phyloP scores from a whole-genome alignment of 2,888 invertebrate species.

The Trissolcus brochymenae region DNA sequence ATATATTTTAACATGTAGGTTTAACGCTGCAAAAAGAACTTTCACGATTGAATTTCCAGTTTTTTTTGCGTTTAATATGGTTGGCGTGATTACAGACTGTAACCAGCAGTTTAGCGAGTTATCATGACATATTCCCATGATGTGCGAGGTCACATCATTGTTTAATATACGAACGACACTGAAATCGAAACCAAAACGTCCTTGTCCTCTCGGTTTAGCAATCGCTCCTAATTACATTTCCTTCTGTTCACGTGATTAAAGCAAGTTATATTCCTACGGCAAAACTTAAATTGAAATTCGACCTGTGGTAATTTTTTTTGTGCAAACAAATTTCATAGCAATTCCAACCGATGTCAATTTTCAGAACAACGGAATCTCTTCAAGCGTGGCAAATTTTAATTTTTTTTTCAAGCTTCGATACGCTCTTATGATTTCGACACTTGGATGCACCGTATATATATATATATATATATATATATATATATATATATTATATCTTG shows the following conservation, averaged over 20 bases:
- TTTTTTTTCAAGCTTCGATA: constrained; percentile 52
- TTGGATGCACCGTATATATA: too few relatives aligned
- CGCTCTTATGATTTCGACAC: constrained; percentile 28
- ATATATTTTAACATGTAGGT: constrained; percentile 1
- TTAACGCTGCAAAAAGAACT: background rate
- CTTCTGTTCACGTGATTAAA: constrained; percentile 34
- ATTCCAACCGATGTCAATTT: background rate
- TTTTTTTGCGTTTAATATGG: background rate
- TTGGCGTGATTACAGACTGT: too few relatives aligned
- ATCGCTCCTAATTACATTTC: constrained; percentile 11
- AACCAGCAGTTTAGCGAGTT: background rate
- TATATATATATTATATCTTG: too few relatives aligned
- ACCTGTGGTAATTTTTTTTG: background rate
- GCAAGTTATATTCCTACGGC: background rate
- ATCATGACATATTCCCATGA: constrained; percentile 17
- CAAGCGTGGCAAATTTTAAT: constrained; percentile 22
- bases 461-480: too few relatives aligned
- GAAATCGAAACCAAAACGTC: constrained; percentile 37
- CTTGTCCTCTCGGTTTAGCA: constrained; percentile 26
- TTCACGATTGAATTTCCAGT: background rate
- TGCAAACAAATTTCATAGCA: background rate
- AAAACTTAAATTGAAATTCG: background rate
- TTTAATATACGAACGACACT: constrained; percentile 4
- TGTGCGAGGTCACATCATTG: constrained; percentile 13
- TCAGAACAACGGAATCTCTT: background rate